Percentiles rank a stretch among this genome's conserved stretches.
Conservation (phyloP, 2,888 invertebrate genomes). For the Acleris literana region DNA sequence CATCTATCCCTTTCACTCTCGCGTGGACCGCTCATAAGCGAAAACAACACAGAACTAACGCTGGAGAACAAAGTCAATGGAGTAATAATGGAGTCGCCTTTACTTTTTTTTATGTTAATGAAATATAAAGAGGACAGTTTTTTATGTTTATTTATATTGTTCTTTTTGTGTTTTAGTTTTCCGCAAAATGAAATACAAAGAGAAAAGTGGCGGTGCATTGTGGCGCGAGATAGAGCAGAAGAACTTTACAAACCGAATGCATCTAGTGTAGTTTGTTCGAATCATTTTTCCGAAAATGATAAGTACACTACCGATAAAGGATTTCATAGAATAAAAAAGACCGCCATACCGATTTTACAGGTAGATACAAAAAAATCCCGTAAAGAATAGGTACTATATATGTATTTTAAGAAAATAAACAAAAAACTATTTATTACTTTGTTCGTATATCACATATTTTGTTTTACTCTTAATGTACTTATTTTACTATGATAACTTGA, state of each 20-base stretch:
- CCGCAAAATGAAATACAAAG: slow-evolving; percentile 25
- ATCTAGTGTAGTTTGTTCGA: slow-evolving; percentile 10
- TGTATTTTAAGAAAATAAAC: background rate
- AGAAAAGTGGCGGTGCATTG: slow-evolving; percentile 20
- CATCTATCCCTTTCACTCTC: too few species aligned
- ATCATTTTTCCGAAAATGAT: slow-evolving; percentile 11
- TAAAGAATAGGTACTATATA: too few species aligned
- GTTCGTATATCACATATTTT: background rate
- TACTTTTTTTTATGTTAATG: background rate
- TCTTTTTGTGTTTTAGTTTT: slow-evolving; percentile 22
- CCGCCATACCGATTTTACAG: background rate
- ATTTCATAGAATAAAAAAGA: background rate
- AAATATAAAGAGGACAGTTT: too few species aligned
- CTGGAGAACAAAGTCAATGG: background rate
- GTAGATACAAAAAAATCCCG: background rate
- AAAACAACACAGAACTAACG: too few species aligned
- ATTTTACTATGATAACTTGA: too few species aligned
- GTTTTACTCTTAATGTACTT: background rate
- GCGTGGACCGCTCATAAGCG: too few species aligned
- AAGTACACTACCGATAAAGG: slow-evolving; percentile 2
- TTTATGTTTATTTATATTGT: background rate
- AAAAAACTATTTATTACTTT: background rate
- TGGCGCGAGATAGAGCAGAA: slow-evolving; percentile 20
- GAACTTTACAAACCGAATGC: slow-evolving; percentile 26
- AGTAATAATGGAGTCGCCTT: background rate